These are phyloP conservation scores for Araneus ventricosus DNA, from an alignment of 1,140 invertebrate genomes.

Conservation along the genomic window DNA sequence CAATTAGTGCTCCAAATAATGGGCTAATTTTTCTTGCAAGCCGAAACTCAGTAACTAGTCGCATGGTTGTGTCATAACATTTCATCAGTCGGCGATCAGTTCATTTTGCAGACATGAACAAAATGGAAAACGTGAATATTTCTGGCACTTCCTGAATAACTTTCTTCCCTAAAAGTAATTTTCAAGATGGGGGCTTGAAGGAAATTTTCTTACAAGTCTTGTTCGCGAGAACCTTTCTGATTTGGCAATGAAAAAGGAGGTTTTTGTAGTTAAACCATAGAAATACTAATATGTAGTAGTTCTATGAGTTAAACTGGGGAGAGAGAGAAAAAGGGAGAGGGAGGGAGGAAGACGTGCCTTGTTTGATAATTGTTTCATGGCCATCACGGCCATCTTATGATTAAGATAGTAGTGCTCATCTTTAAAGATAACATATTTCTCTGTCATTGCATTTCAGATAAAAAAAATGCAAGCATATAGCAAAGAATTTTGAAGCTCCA, in stretches of 20 bases:
- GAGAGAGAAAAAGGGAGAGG: no score
- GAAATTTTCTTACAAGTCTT: not conserved
- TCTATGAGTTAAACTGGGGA: no score
- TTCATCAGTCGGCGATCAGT: constrained; percentile 5
- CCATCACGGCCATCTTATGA: no score
- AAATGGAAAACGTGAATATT: not conserved
- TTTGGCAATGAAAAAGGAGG: not conserved
- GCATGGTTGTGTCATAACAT: not conserved
- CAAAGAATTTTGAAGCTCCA: no score
- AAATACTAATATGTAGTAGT: no score
- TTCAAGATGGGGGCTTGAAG: not conserved
- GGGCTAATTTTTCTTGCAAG: not conserved
- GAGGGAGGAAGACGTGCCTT: no score
- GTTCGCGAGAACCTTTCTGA: not conserved
- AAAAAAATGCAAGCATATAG: no score
- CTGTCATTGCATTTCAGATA: no score
- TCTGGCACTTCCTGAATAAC: not conserved
- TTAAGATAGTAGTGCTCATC: no score
- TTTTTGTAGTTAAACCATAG: not conserved
- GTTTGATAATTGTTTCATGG: no score
- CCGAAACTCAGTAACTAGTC: not conserved
- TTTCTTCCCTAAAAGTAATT: not conserved
- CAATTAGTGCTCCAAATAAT: not conserved
- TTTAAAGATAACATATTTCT: no score
- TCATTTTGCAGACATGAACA: not conserved